These are phyloP conservation scores for Nebria brevicollis DNA, from an alignment of 2,888 invertebrate genomes.

Conservation along the genomic window DNA sequence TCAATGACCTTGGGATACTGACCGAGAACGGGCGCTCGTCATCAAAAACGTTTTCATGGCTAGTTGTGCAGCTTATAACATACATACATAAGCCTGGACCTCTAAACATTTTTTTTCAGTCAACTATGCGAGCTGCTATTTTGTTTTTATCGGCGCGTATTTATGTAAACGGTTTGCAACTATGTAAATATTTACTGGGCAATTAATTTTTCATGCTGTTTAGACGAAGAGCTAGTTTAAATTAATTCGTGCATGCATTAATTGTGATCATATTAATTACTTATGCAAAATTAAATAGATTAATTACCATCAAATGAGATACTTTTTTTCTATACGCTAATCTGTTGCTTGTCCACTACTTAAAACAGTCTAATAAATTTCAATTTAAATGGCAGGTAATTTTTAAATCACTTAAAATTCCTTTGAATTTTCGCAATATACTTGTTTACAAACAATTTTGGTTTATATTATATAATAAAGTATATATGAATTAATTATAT, in stretches of 20 bases:
- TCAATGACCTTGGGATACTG: constrained; percentile 27
- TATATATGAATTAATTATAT: too few relatives aligned
- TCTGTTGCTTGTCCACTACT: background rate
- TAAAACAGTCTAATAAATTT: too few relatives aligned
- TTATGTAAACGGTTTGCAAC: background rate
- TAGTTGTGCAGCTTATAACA: background rate
- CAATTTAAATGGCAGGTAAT: too few relatives aligned
- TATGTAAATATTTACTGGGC: background rate
- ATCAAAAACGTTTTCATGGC: background rate
- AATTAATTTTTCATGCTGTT: background rate
- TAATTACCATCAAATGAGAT: background rate
- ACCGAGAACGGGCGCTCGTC: constrained; percentile 12
- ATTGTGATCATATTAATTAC: background rate
- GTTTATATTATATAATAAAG: too few relatives aligned
- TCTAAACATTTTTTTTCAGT: background rate
- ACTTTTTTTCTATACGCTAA: background rate
- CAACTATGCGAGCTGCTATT: background rate
- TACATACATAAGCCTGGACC: too few relatives aligned
- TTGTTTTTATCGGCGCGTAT: background rate
- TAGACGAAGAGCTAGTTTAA: background rate
- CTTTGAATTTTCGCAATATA: too few relatives aligned
- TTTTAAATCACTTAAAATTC: too few relatives aligned
- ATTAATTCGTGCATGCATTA: background rate
- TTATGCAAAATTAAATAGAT: background rate
- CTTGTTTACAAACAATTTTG: too few relatives aligned